phyloP scores from a whole-genome alignment of 2,888 invertebrate species.

The Parthenolecanium corni region DNA sequence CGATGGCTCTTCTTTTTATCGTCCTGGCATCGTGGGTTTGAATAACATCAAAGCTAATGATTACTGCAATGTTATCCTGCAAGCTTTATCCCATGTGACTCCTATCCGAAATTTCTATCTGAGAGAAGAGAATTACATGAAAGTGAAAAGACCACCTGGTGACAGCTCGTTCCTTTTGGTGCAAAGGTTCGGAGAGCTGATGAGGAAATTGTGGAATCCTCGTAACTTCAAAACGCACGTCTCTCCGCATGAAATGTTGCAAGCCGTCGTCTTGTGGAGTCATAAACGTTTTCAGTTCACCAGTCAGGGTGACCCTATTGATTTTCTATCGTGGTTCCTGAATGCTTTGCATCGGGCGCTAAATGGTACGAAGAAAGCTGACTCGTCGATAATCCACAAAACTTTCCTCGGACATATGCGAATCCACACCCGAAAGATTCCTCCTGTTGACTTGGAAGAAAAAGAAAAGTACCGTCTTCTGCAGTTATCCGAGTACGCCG shows the following conservation, averaged over 20 bases:
- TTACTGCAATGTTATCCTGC: conserved; percentile 94
- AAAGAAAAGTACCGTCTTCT: conserved; percentile 68
- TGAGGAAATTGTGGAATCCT: conserved; percentile 98
- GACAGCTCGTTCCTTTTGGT: conserved; percentile 86
- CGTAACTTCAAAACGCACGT: conserved; percentile 98
- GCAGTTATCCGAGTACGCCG: conserved; percentile 74
- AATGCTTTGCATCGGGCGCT: conserved; percentile 90
- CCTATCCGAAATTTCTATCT: conserved; percentile 92
- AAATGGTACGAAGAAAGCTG: conserved; percentile 77
- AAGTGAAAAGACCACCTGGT: conserved; percentile 84
- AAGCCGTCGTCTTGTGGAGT: conserved; percentile 93
- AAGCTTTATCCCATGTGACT: conserved; percentile 90
- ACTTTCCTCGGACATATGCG: conserved; percentile 87
- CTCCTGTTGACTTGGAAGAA: conserved; percentile 83
- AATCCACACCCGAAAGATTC: conserved; percentile 82
- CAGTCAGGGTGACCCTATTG: conserved; percentile 94
- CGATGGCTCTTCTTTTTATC: conserved; percentile 81
- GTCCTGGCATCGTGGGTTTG: conserved; percentile 93
- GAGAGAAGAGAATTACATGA: conserved; percentile 80
- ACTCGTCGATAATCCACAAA: conserved; percentile 87
- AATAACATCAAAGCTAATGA: conserved; percentile 99
- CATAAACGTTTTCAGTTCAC: conserved; percentile 96
- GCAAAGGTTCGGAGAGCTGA: conserved; percentile 83
- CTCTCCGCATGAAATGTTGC: conserved; percentile 99
- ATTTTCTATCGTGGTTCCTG: conserved; percentile 95